Percentiles rank a stretch among this genome's conserved stretches.
Evolutionary conservation across 2,888 invertebrate species (phyloP).

Genomic region (Stenodema calcarata): DNA sequence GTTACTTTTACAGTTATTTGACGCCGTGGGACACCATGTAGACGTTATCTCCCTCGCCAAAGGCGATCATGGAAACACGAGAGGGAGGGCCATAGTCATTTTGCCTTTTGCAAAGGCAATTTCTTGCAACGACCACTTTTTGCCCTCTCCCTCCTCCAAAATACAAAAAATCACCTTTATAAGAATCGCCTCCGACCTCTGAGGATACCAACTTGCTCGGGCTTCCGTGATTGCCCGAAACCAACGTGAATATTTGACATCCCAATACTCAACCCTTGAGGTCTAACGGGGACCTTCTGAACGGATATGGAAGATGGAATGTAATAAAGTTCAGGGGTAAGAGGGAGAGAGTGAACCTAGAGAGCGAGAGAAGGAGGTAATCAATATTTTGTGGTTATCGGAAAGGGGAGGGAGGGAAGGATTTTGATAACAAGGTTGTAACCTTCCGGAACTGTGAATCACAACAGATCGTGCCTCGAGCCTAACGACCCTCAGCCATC

Average conservation of each 20-base stretch:
- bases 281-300: background rate
- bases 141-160: background rate
- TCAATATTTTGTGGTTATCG: background rate
- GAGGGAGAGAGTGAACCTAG: background rate
- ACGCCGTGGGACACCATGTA: background rate
- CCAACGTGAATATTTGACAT: background rate
- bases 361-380: background rate
- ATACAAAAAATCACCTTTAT: background rate
- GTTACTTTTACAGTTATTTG: background rate
- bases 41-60: background rate
- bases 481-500: background rate
- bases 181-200: background rate
- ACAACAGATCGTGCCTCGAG: background rate
- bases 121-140: background rate
- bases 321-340: background rate
- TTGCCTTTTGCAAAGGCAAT: background rate
- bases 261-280: background rate
- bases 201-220: background rate
- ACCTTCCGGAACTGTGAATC: background rate
- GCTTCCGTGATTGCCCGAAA: background rate
- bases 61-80: background rate
- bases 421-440: background rate
- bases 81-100: background rate
- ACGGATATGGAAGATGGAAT: background rate
- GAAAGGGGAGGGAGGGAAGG: background rate